Percentiles rank a stretch among this genome's conserved stretches.
Conservation (phyloP, 2,113 vertebrate species). For the Neopipo cinnamomea region DNA sequence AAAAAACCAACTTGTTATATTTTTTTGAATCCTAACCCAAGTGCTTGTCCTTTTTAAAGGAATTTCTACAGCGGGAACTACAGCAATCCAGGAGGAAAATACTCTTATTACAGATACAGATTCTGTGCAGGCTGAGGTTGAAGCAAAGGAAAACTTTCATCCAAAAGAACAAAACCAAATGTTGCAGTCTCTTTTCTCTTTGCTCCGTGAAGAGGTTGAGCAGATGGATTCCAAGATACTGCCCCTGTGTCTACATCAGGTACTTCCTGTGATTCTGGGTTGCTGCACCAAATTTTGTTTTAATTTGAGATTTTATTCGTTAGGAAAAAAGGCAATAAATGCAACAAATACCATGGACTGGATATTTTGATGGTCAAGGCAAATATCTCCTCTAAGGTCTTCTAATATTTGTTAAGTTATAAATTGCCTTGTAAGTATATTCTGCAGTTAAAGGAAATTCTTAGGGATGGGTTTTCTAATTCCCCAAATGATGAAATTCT, state of each 20-base stretch:
- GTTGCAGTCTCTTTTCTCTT: conserved; percentile 79
- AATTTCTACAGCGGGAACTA: conserved; percentile 4
- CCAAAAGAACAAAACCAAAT: conserved; percentile 40
- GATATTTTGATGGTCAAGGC: background rate
- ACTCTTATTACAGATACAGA: background rate
- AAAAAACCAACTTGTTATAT: background rate
- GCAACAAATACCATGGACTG: background rate
- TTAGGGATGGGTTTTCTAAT: background rate
- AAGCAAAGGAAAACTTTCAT: conserved; percentile 41
- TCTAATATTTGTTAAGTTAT: background rate
- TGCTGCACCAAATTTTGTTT: background rate
- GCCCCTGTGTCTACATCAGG: conserved; percentile 92
- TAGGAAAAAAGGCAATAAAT: background rate
- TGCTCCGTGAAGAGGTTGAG: conserved; percentile 82
- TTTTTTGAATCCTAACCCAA: background rate
- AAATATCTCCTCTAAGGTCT: background rate
- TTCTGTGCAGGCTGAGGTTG: background rate
- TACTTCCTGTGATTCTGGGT: conserved; percentile 39
- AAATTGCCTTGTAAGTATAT: background rate
- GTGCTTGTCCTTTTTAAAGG: conserved; percentile 35
- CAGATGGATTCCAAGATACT: conserved; percentile 83
- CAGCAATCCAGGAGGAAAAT: conserved; percentile 46
- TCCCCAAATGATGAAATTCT: background rate
- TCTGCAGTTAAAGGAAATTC: background rate
- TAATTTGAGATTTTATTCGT: background rate